Base-by-base conservation (phyloP, 2,888 invertebrate species). In the Therioaphis trifolii region DNA sequence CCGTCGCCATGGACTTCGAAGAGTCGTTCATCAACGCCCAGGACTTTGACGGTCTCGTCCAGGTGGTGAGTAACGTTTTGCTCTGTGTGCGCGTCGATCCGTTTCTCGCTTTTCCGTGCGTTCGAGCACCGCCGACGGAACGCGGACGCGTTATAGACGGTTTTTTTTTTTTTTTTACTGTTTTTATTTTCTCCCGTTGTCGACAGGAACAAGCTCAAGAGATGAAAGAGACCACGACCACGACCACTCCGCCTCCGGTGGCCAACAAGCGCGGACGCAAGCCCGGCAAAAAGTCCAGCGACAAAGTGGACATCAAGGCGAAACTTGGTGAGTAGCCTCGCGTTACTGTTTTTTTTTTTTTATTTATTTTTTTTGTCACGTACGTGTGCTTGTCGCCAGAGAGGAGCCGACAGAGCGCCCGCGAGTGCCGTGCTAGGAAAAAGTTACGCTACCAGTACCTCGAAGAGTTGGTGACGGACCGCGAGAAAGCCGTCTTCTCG, bases 391-490 rank as follows among this genome's bases (percentile, higher is more conserved):
- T 35, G 3, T 35, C 7, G 35, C 29, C 89, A 96, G 98, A 98
- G 90, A 92, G 98, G 85, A 98, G 98, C 89, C 92, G 98, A 87
- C 98, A 98, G 91, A 97, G 97, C 90, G 98, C 98, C 86, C 92
- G 98, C 87, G 98, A 98, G 91, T 98, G 98, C 89, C 93, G 98
- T 86, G 98, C 98, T 71, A 92, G 98, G 78, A 98, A 98, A 91
- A 98, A 98, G 89, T 91, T 98, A 85, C 93, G 98, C 78, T 98
- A 98, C 89, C 98, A 98, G 89, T 98, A 98, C 88, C 91, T 98
- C 86, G 98, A 98, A 89, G 98, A 98, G 89, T 90, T 98, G 86
- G 98, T 98, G 4, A 92, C 95, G 0, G 96, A 97, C 89, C 91
- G 98, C 86, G 98, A 98, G 89, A 95, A 96, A 87, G 96, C 98